Evolutionary conservation across 1,140 invertebrate genomes (phyloP), one percentile per base, ranked within the genome.

Genomic region (Eriosoma lanigerum): DNA sequence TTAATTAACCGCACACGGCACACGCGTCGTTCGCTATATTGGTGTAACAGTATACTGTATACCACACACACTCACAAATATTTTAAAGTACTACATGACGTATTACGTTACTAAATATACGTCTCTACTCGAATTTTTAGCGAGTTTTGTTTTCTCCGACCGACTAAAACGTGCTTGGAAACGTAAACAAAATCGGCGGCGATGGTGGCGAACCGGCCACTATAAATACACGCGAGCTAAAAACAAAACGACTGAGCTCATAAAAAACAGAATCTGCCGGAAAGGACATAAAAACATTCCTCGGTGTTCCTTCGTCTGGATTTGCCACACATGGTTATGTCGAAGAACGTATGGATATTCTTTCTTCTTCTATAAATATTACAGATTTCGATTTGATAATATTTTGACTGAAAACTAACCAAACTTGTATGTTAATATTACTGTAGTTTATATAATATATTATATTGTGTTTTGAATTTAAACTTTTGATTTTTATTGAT

Each of bases 201-300:
- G 8, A 9, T 0, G 29, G 62, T 15, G 52, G 15, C n/a, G 19
- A 8, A 5, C n/a, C n/a, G 60, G 60, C 4, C 19, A 66, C 62
- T 66, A 66, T 66, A 66, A 66, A 66, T 66, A 66, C 62, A 44
- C 62, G 10, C 13, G 32, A 66, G 62, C 62, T 66, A 62, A 62
- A 62, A 62, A 62, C 21, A 62, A 32, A 62, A n/a, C 12, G 62
- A 66, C n/a, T 9, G 62, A 15, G 62, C 32, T 44, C 62, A 19
- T 66, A 66, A 66, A 54, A 38, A 66, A 66, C 62, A 44, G 62
- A 44, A 66, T 44, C 62, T 19, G 19, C 62, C 26, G 26, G 58
- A 62, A 62, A 62, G 26, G 58, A 62, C 26, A 62, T 24, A 62
- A 38, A 66, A 66, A 66, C 62, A 44, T 66, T 66, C 62, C 32